phyloP scores from a whole-genome alignment of 2,113 vertebrate genomes.

The Myrmecophaga tridactyla region DNA sequence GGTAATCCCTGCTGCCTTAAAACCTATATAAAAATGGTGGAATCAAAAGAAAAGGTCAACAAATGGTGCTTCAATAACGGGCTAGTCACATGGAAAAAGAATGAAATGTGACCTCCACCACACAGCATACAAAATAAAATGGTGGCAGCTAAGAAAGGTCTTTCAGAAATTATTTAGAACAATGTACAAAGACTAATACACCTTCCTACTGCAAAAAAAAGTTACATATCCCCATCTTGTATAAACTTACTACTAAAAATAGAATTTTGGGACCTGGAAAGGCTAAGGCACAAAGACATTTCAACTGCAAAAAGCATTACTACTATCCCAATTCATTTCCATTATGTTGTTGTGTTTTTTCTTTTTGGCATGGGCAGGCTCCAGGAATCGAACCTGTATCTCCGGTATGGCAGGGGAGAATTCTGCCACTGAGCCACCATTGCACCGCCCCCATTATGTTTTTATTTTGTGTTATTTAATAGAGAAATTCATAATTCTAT shows the following conservation, averaged over 20 bases:
- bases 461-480: conserved; percentile 13
- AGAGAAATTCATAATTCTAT: conserved; percentile 22
- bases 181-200: not conserved
- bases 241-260: not conserved
- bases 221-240: not conserved
- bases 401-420: no score
- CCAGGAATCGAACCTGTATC: no score
- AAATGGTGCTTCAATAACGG: no score
- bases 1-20: not conserved
- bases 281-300: not conserved
- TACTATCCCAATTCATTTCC: not conserved
- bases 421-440: no score
- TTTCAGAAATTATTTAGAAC: conserved; percentile 11
- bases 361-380: no score
- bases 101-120: no score
- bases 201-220: not conserved
- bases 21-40: not conserved
- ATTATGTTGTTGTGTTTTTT: no score
- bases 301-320: not conserved
- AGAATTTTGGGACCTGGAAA: not conserved
- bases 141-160: not conserved
- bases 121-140: no score
- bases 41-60: no score
- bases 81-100: no score
- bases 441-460: no score